phyloP scores from a whole-genome alignment of 2,797 vertebrate genomes.

The Gephyroberyx darwinii region DNA sequence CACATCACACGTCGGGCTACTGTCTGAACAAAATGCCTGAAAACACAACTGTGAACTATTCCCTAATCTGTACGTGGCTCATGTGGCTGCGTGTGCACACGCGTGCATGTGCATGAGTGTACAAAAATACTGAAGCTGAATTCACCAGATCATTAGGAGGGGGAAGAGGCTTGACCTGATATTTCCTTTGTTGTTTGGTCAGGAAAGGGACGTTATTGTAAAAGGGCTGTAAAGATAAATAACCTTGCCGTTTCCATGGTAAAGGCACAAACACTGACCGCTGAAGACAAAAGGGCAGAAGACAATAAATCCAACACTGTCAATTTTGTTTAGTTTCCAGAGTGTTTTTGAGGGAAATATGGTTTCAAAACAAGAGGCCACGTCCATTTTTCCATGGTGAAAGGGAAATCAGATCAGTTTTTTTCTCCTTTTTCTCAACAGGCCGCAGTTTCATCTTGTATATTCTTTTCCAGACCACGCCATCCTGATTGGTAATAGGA shows the following conservation, averaged over 20 bases:
- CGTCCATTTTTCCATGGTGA: conserved; percentile 81
- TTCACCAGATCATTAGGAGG: conserved; percentile 80
- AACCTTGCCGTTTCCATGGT: conserved; percentile 86
- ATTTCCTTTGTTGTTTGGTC: conserved; percentile 89
- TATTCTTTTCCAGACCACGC: conserved; percentile 78
- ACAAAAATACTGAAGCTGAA: conserved; percentile 71
- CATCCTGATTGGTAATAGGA: conserved; percentile 80
- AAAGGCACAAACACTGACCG: conserved; percentile 83
- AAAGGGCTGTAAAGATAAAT: conserved; percentile 85
- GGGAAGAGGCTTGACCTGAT: conserved; percentile 84
- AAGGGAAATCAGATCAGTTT: conserved; percentile 82
- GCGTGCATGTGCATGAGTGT: conserved; percentile 65
- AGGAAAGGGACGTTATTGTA: conserved; percentile 88
- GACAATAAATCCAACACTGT: conserved; percentile 88
- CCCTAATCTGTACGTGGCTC: not conserved
- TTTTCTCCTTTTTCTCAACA: conserved; percentile 70
- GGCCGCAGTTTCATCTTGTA: conserved; percentile 68
- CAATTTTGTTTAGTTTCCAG: conserved; percentile 89
- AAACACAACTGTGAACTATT: conserved; percentile 39
- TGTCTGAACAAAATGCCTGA: conserved; percentile 48
- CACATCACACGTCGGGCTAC: conserved; percentile 22
- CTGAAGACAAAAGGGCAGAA: conserved; percentile 79
- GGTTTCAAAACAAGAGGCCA: conserved; percentile 81
- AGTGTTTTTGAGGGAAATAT: conserved; percentile 85
- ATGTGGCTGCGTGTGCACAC: conserved; percentile 16